phyloP scores from a whole-genome alignment of 2,113 vertebrate genomes.

The Prinia subflava region DNA sequence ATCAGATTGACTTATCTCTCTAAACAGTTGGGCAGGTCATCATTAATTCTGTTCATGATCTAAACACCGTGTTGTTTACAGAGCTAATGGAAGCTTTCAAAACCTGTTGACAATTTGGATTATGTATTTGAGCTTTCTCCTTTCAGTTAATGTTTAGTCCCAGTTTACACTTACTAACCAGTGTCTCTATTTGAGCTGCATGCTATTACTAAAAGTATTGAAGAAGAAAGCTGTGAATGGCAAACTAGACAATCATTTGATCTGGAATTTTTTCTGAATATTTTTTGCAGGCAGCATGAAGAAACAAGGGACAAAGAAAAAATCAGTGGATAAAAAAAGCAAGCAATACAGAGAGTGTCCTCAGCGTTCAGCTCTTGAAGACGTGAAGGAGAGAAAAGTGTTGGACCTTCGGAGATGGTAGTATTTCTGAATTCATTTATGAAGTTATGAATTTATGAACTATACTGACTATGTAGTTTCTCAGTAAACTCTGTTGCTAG shows the following conservation, averaged over 20 bases:
- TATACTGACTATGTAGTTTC: not conserved
- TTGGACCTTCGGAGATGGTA: constrained; percentile 96
- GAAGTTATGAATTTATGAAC: not conserved
- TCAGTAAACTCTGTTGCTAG: not conserved
- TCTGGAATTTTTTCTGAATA: constrained; percentile 15
- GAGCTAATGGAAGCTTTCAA: not conserved
- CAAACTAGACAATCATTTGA: not conserved
- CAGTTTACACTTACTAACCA: not conserved
- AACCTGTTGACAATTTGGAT: not conserved
- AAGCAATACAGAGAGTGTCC: constrained; percentile 82
- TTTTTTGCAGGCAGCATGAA: constrained; percentile 84
- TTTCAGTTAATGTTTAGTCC: not conserved
- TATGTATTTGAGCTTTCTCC: not conserved
- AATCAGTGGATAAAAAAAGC: constrained; percentile 81
- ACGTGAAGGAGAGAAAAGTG: constrained; percentile 94
- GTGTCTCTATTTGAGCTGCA: not conserved
- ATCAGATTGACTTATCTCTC: not conserved
- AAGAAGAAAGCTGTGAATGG: not conserved
- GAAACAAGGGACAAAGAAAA: constrained; percentile 88
- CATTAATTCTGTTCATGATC: not conserved
- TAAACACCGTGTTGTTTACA: not conserved
- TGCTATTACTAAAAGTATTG: not conserved
- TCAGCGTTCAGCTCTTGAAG: constrained; percentile 81
- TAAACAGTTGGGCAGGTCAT: not conserved
- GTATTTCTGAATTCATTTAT: not conserved